Percentiles rank a stretch among this genome's conserved stretches.
Evolutionary conservation across 1,140 invertebrate species (phyloP).

Genomic region (Charaxes varanes): DNA sequence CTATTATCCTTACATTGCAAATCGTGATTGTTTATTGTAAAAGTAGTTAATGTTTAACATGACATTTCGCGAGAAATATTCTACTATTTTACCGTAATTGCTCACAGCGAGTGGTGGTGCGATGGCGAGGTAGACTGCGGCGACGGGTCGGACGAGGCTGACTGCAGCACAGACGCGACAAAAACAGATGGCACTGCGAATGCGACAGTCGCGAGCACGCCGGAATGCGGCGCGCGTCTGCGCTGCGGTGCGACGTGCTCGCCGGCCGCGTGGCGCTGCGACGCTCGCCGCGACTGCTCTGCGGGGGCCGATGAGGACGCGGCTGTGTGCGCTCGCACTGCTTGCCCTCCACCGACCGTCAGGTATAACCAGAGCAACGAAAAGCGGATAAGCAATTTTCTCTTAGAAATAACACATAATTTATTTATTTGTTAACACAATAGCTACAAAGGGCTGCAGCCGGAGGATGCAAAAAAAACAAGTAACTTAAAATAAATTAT

Average conservation of each 20-base stretch:
- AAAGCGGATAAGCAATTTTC: too few species aligned
- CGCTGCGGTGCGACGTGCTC: conserved; percentile 76
- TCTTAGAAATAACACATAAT: too few species aligned
- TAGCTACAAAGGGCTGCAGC: too few species aligned
- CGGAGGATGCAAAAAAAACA: too few species aligned
- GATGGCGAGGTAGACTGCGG: conserved; percentile 82
- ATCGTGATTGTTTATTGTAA: too few species aligned
- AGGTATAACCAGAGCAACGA: conserved; percentile 30
- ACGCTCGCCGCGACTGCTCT: conserved; percentile 78
- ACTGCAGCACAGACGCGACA: conserved; percentile 55
- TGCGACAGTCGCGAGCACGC: conserved; percentile 76
- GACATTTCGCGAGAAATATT: too few species aligned
- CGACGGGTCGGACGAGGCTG: conserved; percentile 85
- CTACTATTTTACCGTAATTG: too few species aligned
- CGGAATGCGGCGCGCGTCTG: conserved; percentile 78
- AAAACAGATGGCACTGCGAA: too few species aligned
- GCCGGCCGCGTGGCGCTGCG: conserved; percentile 78
- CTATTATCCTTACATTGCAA: too few species aligned
- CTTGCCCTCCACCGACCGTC: conserved; percentile 64
- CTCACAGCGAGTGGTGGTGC: conserved; percentile 77
- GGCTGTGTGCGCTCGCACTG: conserved; percentile 37
- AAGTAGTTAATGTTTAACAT: too few species aligned
- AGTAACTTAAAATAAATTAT: too few species aligned
- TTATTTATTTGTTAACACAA: too few species aligned
- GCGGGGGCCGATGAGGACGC: conserved; percentile 77